Percentiles rank a stretch among this genome's conserved stretches.
Conservation (phyloP, 2,888 invertebrate genomes). For the Campaea margaritaria region DNA sequence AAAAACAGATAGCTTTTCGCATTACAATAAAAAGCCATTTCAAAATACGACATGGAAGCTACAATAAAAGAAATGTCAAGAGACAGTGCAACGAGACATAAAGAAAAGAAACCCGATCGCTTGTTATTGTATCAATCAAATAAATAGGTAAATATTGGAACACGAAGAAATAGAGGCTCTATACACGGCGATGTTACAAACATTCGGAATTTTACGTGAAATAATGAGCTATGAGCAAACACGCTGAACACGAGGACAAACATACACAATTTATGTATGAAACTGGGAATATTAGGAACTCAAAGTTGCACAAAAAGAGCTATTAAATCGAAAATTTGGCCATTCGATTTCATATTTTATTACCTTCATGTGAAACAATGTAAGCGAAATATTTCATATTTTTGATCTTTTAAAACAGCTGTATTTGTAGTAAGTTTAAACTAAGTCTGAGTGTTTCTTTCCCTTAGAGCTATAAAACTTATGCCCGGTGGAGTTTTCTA, state of each 20-base stretch:
- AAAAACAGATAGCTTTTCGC: no score
- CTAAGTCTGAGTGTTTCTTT: no score
- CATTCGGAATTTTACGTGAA: constrained; percentile 60
- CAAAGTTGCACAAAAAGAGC: constrained; percentile 10
- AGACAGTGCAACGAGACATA: constrained; percentile 20
- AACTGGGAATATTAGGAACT: constrained; percentile 13
- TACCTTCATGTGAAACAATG: no score
- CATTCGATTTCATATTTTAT: no score
- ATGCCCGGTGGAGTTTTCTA: no score
- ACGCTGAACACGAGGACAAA: constrained; percentile 58
- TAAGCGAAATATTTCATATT: no score
- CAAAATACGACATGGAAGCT: neutral
- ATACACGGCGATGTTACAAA: constrained; percentile 59
- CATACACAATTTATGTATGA: constrained; percentile 33
- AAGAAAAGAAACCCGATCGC: constrained; percentile 38
- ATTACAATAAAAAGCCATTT: no score
- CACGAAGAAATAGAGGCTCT: constrained; percentile 46
- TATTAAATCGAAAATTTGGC: neutral
- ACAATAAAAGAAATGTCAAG: neutral
- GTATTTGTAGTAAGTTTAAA: no score
- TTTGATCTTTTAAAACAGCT: no score
- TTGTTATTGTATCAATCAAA: constrained; percentile 52
- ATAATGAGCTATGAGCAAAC: constrained; percentile 75
- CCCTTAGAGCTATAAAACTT: no score
- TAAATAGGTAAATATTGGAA: constrained; percentile 53